Evolutionary conservation across 2,888 invertebrate genomes (phyloP).

Genomic region (Galerucella pusilla): DNA sequence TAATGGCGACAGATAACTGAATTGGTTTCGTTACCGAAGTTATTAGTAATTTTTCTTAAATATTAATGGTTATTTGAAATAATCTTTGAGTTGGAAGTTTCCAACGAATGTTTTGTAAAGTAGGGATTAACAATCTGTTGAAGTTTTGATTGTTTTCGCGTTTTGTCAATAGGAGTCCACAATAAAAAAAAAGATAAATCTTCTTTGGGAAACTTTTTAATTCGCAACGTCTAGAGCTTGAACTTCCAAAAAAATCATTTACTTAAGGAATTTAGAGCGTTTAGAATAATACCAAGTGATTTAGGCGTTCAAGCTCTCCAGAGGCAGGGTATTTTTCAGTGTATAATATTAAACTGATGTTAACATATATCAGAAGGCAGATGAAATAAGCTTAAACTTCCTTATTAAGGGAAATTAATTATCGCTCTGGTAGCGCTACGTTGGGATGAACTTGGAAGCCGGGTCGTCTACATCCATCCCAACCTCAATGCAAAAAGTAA

Average conservation of each 20-base stretch:
- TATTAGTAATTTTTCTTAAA: constrained; percentile 32
- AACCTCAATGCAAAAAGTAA: no score
- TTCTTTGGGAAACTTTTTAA: constrained; percentile 22
- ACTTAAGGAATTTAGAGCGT: background rate
- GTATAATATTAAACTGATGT: background rate
- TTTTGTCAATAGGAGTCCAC: constrained; percentile 21
- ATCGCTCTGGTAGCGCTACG: no score
- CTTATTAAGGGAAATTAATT: no score
- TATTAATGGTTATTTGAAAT: constrained; percentile 41
- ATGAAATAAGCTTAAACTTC: no score
- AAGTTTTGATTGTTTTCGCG: constrained; percentile 31
- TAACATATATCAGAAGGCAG: no score
- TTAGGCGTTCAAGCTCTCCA: background rate
- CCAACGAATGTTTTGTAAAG: constrained; percentile 34
- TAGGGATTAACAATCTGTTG: constrained; percentile 29
- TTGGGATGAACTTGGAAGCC: no score
- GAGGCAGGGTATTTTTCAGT: background rate
- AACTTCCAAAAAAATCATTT: constrained; percentile 14
- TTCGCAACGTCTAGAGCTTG: constrained; percentile 11
- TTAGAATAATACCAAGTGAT: background rate
- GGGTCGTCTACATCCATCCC: no score
- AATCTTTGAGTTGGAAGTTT: constrained; percentile 16
- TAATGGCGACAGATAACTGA: constrained; percentile 41
- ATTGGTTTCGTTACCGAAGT: constrained; percentile 38
- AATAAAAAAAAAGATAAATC: constrained; percentile 32